Evolutionary conservation across 2,888 invertebrate genomes (phyloP), one percentile per base, ranked within the genome.

Genomic region (Drosophila phalerata): DNA sequence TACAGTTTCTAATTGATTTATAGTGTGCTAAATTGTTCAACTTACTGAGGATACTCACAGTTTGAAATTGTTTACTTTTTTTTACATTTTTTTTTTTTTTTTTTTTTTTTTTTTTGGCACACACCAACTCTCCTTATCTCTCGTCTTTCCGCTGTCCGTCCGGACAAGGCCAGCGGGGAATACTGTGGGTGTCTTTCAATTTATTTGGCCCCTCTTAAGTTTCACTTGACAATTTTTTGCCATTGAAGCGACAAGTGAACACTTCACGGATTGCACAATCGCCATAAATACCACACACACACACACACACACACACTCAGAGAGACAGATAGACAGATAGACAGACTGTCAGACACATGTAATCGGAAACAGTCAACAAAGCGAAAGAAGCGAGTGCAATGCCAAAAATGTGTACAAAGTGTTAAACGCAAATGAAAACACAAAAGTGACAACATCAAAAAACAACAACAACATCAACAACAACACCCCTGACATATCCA

Each of bases 141-240:
- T 10, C 17, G 3, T 15, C 2, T 5, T 2, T 3, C 1, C 13
- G 8, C 2, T 5, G 25, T 3, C 1, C 13, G 8, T 4, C 1
- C 15, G 11, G 32, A 15, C 56, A 62, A 65, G 69, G 65, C 70
- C 62, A 42, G 57, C 56, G 64, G 60, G 61, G 47, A n/a, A 17
- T 42, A 40, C n/a, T 38, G 70, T 60, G 76, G 60, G 75, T 43
- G 76, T 76, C 53, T 71, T 43, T 74, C 57, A 61, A 65, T 65
- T 74, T 43, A 30, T 49, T 61, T 65, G 61, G 51, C 64, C 64
- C 60, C 37, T 42, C 61, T 32, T 56, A 32, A 76, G 76, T 76
- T 76, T 76, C 76, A 72, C 72, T 76, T 71, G 72, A 76, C 76
- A 53, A 63, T 61, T 68, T 69, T 71, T 67, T 76, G 71, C 71